These are phyloP conservation scores for Austrofundulus limnaeus DNA, from an alignment of 2,113 vertebrate genomes.

Conservation along the genomic window DNA sequence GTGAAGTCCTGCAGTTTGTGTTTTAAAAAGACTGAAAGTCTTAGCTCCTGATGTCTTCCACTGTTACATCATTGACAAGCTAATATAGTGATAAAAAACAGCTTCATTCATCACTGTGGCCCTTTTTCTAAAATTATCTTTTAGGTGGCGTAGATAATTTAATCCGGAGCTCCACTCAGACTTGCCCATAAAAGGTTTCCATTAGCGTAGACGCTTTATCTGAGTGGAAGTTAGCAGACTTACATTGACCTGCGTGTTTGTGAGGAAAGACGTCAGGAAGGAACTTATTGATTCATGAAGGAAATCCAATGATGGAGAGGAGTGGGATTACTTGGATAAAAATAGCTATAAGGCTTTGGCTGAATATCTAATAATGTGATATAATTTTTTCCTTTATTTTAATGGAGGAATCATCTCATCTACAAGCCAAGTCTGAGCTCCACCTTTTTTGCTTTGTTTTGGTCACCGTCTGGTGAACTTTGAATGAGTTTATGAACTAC, in stretches of 20 bases:
- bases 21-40: not conserved
- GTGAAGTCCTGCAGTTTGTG: slow-evolving; percentile 16
- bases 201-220: slow-evolving; percentile 11
- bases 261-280: not conserved
- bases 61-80: not conserved
- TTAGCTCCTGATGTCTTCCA: not conserved
- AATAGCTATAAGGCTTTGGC: not conserved
- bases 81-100: not conserved
- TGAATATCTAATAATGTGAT: not conserved
- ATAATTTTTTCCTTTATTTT: too few relatives aligned
- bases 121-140: fast-evolving
- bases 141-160: not conserved
- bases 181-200: slow-evolving; percentile 30
- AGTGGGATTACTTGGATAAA: not conserved
- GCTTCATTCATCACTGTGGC: not conserved
- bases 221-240: slow-evolving; percentile 17
- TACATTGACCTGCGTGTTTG: not conserved
- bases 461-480: not conserved
- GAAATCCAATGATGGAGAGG: slow-evolving; percentile 1
- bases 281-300: slow-evolving; percentile 10
- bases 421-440: not conserved
- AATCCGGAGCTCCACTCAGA: not conserved
- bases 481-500: not conserved
- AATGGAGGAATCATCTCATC: not conserved
- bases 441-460: not conserved